Base-by-base conservation (phyloP, 2,113 vertebrate species). In the Odontophorus gujanensis region DNA sequence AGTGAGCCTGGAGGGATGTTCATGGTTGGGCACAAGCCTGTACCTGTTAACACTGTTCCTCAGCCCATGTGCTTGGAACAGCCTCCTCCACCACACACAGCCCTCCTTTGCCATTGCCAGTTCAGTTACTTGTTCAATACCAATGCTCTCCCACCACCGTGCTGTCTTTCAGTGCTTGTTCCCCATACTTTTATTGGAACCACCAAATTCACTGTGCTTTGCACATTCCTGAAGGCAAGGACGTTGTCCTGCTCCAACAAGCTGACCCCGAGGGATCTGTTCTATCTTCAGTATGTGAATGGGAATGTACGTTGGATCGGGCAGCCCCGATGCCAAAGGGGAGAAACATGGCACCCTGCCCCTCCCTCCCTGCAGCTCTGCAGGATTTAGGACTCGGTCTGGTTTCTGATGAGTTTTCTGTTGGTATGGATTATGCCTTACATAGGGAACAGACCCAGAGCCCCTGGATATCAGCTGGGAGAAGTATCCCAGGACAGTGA, bases 181-280 rank as follows among this genome's bases (percentile, higher is more conserved):
- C 67, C 83, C 40, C 42, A 1, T 26, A 74, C 72, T 81, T 79
- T 90, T 66, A 75, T 88, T 66, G 62, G 26, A 21, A 47, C 72
- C 90, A 71, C 78, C 79, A 30, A 76, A 61, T 85, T 58, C 84
- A 30, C 38, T 24, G 84, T 34, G 77, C 76, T 47, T 30, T 5
- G n/a, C 10, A 3, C 51, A 1, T 85, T 88, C 75, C 80, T 8
- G 14, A 83, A 71, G 81, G 72, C 57, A 7, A 30, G 57, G 67
- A 78, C 84, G 69, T 85, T 88, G 90, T 85, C 87, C 67, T 40
- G 10, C 79, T 24, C 57, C 90, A 85, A 71, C 72, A 51, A 78
- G 91, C 85, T 71, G 84, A 78, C 81, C 88, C 91, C 45, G 61
- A 59, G 85, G 91, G 81, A 51, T 51, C 26, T n/a, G 51, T 24